Evolutionary conservation across 2,888 invertebrate species (phyloP).

Genomic region (Leistus spinibarbis): DNA sequence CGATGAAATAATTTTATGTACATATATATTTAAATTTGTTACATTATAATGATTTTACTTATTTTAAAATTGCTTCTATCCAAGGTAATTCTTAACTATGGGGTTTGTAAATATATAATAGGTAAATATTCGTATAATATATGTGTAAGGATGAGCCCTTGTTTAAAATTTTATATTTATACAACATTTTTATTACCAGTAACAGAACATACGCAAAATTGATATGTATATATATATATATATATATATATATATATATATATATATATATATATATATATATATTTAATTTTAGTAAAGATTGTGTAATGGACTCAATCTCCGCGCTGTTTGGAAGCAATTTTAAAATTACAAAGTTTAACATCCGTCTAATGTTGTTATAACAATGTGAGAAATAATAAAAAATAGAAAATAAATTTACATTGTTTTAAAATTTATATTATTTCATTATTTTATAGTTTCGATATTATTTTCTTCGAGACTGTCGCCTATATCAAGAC

Average conservation of each 20-base stretch:
- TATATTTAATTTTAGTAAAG: no score
- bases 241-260: no score
- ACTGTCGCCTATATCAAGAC: no score
- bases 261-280: no score
- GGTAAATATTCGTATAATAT: no score
- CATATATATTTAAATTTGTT: background rate
- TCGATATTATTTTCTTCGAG: background rate
- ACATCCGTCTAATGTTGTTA: constrained; percentile 38
- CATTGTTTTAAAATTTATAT: background rate
- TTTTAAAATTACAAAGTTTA: constrained; percentile 29
- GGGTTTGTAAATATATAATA: background rate
- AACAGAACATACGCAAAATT: no score
- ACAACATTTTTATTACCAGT: background rate
- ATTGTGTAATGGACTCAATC: background rate
- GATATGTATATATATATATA: no score
- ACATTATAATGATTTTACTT: background rate
- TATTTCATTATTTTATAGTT: background rate
- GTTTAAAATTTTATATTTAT: background rate
- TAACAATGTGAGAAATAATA: constrained; percentile 36
- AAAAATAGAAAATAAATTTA: constrained; percentile 19
- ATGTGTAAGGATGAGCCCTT: background rate
- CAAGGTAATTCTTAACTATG: background rate
- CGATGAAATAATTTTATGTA: background rate
- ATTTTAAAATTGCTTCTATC: background rate
- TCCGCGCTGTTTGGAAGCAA: constrained; percentile 1